Evolutionary conservation across 2,113 vertebrate genomes (phyloP).

Genomic region (Corythaeola cristata): DNA sequence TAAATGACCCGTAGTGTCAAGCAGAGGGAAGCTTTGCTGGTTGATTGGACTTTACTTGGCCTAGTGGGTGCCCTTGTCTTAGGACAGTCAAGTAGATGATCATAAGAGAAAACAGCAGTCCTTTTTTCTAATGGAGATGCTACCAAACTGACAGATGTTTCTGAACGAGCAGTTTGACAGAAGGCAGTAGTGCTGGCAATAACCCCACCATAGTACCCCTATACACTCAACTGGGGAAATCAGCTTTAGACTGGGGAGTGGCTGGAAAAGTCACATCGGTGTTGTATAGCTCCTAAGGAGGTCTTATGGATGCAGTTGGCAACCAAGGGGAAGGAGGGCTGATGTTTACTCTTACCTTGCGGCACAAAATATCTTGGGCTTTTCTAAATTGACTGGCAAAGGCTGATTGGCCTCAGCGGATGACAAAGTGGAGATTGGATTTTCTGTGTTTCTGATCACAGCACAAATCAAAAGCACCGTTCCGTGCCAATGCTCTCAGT

Average conservation of each 20-base stretch:
- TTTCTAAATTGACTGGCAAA: conserved; percentile 1
- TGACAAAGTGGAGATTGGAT: conserved; percentile 7
- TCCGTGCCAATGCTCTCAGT: neutral
- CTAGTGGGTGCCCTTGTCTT: neutral
- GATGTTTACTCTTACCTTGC: neutral
- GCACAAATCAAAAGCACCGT: conserved; percentile 27
- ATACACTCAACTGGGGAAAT: neutral
- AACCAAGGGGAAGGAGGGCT: neutral
- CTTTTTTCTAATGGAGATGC: neutral
- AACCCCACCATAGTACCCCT: neutral
- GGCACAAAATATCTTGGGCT: neutral
- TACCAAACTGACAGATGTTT: neutral
- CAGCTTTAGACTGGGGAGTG: neutral
- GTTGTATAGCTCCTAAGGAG: neutral
- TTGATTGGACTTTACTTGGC: neutral
- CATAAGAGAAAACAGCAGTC: neutral
- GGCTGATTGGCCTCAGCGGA: neutral
- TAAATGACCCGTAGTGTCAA: neutral
- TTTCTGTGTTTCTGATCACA: conserved; percentile 29
- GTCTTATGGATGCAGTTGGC: neutral
- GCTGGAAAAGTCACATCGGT: neutral
- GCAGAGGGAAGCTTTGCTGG: neutral
- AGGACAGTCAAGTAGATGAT: neutral
- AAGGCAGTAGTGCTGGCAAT: neutral
- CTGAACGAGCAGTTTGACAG: neutral